These are phyloP conservation scores for Oedothorax gibbosus DNA, from an alignment of 1,140 invertebrate species.

Conservation along the genomic window DNA sequence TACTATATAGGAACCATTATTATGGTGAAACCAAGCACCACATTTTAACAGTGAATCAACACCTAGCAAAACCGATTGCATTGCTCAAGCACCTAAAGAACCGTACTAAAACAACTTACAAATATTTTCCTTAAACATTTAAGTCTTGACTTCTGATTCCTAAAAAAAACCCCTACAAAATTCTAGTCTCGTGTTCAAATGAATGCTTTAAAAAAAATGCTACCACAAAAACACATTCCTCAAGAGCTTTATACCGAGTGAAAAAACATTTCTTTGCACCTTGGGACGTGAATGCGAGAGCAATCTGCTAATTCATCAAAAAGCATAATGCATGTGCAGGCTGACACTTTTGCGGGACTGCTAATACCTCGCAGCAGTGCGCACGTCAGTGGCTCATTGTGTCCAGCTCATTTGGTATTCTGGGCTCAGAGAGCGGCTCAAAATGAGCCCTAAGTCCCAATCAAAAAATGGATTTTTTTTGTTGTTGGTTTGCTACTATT, in stretches of 20 bases:
- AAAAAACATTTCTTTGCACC: slow-evolving; percentile 10
- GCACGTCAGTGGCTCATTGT: slow-evolving; percentile 38
- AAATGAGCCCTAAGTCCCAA: slow-evolving; percentile 49
- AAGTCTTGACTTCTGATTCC: no score
- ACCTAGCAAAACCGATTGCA: no score
- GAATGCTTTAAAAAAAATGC: slow-evolving; percentile 25
- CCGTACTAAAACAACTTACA: no score
- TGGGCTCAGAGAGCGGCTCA: not conserved
- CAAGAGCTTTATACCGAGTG: slow-evolving; percentile 23
- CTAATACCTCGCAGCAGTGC: slow-evolving; percentile 22
- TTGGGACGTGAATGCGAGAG: slow-evolving; percentile 7
- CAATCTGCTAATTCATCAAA: slow-evolving; percentile 56
- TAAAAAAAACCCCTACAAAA: not conserved
- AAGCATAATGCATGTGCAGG: slow-evolving; percentile 45
- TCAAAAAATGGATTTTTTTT: slow-evolving; percentile 21
- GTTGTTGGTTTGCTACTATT: not conserved
- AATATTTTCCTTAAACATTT: no score
- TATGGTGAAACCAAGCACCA: no score
- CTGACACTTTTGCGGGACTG: slow-evolving; percentile 33
- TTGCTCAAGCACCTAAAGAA: no score
- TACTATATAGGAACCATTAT: no score
- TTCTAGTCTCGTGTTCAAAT: slow-evolving; percentile 45
- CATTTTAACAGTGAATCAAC: no score
- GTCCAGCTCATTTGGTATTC: slow-evolving; percentile 40
- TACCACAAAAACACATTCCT: slow-evolving; percentile 12